phyloP scores from a whole-genome alignment of 2,797 vertebrate species.

The Agapornis canus region DNA sequence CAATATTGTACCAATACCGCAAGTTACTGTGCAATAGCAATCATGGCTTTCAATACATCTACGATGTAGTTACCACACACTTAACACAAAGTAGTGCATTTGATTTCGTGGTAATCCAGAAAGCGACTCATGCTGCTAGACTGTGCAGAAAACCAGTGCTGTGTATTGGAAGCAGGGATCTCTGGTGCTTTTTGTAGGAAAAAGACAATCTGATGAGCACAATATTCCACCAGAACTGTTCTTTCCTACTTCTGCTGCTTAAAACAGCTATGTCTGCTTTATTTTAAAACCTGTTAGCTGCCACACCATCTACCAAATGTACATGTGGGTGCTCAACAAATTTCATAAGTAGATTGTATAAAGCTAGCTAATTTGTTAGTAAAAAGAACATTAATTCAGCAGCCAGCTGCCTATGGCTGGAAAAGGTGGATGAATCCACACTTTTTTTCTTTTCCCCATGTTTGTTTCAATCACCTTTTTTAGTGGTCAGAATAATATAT shows the following conservation, averaged over 20 bases:
- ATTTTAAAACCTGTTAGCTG: not conserved
- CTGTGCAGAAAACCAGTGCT: not conserved
- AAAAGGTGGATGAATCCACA: not conserved
- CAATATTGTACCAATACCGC: not conserved
- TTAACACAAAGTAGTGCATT: not conserved
- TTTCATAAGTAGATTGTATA: not conserved
- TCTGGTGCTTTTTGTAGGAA: not conserved
- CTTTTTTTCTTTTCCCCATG: not conserved
- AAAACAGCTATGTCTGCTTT: not conserved
- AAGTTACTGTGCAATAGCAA: not conserved
- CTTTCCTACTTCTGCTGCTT: not conserved
- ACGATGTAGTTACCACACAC: slow-evolving; percentile 40
- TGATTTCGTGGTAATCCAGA: slow-evolving; percentile 9
- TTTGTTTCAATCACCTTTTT: not conserved
- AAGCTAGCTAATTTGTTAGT: not conserved
- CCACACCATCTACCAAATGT: not conserved
- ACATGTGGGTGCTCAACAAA: not conserved
- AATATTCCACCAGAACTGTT: not conserved
- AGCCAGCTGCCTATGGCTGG: not conserved
- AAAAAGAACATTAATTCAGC: not conserved
- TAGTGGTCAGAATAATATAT: not conserved
- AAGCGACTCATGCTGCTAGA: not conserved
- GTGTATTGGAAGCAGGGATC: accelerated
- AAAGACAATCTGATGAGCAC: not conserved
- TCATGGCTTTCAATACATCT: slow-evolving; percentile 2